phyloP scores from a whole-genome alignment of 2,888 invertebrate genomes.

The Orthosia gothica region DNA sequence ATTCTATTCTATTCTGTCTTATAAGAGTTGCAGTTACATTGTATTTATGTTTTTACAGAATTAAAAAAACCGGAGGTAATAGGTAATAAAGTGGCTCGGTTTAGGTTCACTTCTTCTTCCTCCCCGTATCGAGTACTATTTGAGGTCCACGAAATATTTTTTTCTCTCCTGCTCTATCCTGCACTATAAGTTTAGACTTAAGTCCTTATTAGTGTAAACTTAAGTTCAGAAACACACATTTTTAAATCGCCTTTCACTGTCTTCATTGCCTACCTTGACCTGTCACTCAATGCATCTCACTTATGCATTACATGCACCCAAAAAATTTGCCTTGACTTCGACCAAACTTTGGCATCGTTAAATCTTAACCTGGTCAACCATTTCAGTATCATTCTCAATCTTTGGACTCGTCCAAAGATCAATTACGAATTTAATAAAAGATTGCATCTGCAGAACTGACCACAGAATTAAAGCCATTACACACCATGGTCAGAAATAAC shows the following conservation, averaged over 20 bases:
- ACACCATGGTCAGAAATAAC: slow-evolving; percentile 41
- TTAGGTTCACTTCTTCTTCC: not conserved
- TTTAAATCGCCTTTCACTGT: too few relatives aligned
- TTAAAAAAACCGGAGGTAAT: too few relatives aligned
- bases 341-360: not conserved
- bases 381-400: too few relatives aligned
- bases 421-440: not conserved
- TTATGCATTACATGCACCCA: not conserved
- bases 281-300: not conserved
- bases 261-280: not conserved
- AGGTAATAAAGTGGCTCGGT: too few relatives aligned
- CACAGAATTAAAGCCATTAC: slow-evolving; percentile 7
- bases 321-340: not conserved
- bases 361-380: not conserved
- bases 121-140: not conserved
- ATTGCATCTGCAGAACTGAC: not conserved
- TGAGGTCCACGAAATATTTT: not conserved
- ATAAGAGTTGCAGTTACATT: too few relatives aligned
- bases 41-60: not conserved
- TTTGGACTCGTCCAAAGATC: not conserved
- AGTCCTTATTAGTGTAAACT: too few relatives aligned
- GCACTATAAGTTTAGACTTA: not conserved
- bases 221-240: too few relatives aligned
- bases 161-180: not conserved
- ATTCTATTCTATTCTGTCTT: too few relatives aligned